Conservation (phyloP, 2,888 invertebrate species). For the Tineola bisselliella region DNA sequence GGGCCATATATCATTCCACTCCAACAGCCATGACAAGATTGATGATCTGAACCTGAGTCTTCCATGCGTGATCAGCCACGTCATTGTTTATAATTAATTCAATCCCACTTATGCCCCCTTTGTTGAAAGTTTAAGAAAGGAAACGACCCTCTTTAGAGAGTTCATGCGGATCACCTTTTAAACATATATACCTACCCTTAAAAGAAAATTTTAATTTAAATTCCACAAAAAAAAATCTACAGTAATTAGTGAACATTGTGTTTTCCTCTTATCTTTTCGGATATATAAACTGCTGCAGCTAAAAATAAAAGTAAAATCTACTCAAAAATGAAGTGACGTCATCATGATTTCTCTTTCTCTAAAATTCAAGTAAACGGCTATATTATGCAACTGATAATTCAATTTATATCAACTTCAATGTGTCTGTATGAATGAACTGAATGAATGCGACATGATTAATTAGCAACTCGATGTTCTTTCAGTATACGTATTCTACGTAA, state of each 20-base stretch:
- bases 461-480: background rate
- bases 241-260: background rate
- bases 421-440: background rate
- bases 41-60: conserved; percentile 18
- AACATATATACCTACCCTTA: background rate
- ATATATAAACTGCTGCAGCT: too few species aligned
- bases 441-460: background rate
- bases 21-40: conserved; percentile 21
- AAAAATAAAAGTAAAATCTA: too few species aligned
- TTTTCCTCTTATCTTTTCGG: background rate
- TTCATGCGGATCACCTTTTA: background rate
- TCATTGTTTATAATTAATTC: conserved; percentile 26
- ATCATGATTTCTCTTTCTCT: too few species aligned
- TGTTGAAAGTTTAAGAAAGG: conserved; percentile 1
- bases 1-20: conserved; percentile 22
- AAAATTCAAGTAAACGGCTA: background rate
- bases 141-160: background rate
- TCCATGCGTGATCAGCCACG: conserved; percentile 19
- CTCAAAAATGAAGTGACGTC: too few species aligned
- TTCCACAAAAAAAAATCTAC: background rate
- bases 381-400: background rate
- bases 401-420: conserved; percentile 1
- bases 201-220: background rate
- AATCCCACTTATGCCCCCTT: conserved; percentile 3
- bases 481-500: too few species aligned